Evolutionary conservation across 2,888 invertebrate species (phyloP).

Genomic region (Hypselothyrea guttata): DNA sequence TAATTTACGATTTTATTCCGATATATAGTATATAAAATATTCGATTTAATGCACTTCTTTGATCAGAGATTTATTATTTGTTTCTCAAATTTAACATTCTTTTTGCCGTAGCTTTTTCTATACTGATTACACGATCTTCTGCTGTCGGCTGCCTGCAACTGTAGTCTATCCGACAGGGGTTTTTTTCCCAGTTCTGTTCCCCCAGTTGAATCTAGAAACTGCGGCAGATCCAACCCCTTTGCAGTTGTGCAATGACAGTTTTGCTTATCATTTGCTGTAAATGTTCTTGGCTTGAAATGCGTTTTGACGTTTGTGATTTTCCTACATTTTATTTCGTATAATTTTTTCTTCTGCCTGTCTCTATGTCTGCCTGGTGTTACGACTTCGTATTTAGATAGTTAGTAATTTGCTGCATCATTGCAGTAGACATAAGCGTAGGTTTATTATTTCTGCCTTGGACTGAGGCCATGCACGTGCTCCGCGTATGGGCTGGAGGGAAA

Average conservation of each 20-base stretch:
- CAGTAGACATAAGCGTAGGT: slow-evolving; percentile 12
- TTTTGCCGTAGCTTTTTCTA: too few species aligned
- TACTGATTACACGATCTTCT: too few species aligned
- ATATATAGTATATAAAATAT: too few species aligned
- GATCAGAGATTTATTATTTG: too few species aligned
- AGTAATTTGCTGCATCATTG: slow-evolving; percentile 47
- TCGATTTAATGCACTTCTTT: too few species aligned
- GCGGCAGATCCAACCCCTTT: neutral
- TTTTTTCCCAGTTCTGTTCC: too few species aligned
- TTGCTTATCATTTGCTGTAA: slow-evolving; percentile 72
- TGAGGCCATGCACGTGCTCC: slow-evolving; percentile 17
- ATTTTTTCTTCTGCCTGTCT: slow-evolving; percentile 30
- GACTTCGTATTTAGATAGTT: slow-evolving; percentile 5
- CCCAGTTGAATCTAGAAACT: neutral
- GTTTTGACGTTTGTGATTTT: slow-evolving; percentile 50
- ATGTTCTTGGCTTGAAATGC: slow-evolving; percentile 53
- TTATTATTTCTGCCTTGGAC: slow-evolving; percentile 7
- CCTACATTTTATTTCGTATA: slow-evolving; percentile 1
- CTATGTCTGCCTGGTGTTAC: slow-evolving; percentile 24
- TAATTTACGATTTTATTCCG: too few species aligned
- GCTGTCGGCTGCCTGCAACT: too few species aligned
- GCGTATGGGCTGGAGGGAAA: too few species aligned
- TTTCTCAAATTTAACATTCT: too few species aligned
- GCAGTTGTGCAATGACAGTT: slow-evolving; percentile 58
- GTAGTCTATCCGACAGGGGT: too few species aligned